phyloP scores from a whole-genome alignment of 2,113 vertebrate genomes.

The Uropsilus gracilis region DNA sequence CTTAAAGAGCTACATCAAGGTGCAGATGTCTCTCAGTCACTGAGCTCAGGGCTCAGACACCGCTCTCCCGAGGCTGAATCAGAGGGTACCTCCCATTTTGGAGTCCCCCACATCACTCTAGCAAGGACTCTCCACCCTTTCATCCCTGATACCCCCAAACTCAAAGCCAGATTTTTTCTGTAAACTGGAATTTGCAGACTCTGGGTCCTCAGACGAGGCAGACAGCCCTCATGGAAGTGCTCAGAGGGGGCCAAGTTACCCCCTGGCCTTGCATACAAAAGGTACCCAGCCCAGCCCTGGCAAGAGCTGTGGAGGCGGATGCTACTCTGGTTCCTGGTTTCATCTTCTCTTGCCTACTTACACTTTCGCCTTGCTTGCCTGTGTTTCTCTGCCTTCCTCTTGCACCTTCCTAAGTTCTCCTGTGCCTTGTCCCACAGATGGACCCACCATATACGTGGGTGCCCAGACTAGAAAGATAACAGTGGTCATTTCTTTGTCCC shows the following conservation, averaged over 20 bases:
- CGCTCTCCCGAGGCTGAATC: fast-evolving
- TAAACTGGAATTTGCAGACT: neutral
- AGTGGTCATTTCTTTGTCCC: neutral
- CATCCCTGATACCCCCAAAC: neutral
- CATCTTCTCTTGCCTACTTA: neutral
- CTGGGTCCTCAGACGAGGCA: neutral
- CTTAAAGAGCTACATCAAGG: neutral
- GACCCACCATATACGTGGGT: neutral
- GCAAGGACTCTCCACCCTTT: neutral
- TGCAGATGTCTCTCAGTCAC: neutral
- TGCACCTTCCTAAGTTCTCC: neutral
- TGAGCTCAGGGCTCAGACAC: neutral
- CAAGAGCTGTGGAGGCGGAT: neutral
- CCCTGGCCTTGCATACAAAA: neutral
- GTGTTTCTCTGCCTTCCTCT: neutral
- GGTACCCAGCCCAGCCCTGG: neutral
- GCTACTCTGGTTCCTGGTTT: neutral
- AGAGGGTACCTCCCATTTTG: neutral
- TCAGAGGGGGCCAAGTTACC: neutral
- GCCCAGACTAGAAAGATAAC: neutral
- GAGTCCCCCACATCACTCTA: neutral
- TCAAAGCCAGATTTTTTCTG: neutral
- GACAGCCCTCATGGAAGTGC: neutral
- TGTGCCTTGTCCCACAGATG: neutral
- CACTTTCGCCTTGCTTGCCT: neutral